Evolutionary conservation across 2,113 vertebrate genomes (phyloP).

Genomic region (Alethe diademata): DNA sequence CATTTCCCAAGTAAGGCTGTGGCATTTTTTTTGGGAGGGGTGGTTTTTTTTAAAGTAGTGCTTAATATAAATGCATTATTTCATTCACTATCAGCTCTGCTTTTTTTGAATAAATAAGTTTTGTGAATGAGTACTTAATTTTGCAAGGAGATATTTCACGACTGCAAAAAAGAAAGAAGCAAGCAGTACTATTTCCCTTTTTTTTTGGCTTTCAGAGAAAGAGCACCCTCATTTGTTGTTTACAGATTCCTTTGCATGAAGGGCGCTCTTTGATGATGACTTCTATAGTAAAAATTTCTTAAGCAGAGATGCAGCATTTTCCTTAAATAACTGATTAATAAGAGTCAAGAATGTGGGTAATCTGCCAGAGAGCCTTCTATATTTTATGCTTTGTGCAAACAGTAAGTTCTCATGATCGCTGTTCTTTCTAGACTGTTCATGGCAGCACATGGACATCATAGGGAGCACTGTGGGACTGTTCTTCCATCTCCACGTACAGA

Average conservation of each 20-base stretch:
- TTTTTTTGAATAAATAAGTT: neutral
- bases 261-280: neutral
- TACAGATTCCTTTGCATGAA: neutral
- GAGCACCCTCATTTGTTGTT: neutral
- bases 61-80: neutral
- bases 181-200: neutral
- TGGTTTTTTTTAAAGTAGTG: neutral
- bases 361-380: neutral
- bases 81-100: neutral
- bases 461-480: neutral
- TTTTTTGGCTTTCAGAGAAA: neutral
- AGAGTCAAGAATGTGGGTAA: neutral
- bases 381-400: neutral
- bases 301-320: neutral
- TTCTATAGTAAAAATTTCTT: neutral
- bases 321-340: neutral
- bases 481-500: neutral
- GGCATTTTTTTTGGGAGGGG: accelerated
- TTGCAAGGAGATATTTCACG: neutral
- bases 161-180: neutral
- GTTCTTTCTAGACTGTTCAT: neutral
- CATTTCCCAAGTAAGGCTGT: neutral
- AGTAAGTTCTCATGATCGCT: neutral
- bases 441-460: neutral
- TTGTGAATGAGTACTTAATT: neutral